phyloP scores from a whole-genome alignment of 2,113 vertebrate species.

The Ascaphus truei region DNA sequence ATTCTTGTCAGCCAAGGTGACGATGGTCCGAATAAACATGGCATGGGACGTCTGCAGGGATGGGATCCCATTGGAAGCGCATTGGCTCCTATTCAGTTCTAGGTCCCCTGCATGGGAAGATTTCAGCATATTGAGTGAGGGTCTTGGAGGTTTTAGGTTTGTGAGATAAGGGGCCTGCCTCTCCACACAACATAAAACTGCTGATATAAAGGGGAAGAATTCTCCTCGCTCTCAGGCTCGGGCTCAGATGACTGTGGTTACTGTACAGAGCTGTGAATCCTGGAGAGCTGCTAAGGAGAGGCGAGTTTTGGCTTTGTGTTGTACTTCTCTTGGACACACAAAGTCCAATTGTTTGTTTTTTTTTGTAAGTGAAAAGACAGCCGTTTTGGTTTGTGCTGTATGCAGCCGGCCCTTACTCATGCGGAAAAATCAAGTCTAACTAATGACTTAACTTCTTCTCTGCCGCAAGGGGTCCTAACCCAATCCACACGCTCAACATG shows the following conservation, averaged over 20 bases:
- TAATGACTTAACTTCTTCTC: neutral
- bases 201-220: neutral
- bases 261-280: constrained; percentile 19
- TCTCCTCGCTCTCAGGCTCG: neutral
- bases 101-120: too few species aligned
- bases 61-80: too few species aligned
- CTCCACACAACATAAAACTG: neutral
- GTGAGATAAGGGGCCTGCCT: neutral
- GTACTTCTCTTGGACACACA: neutral
- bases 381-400: constrained; percentile 17
- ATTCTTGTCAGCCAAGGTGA: too few species aligned
- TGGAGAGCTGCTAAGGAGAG: neutral
- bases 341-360: neutral
- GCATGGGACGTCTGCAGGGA: too few species aligned
- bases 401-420: neutral
- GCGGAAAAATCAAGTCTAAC: neutral
- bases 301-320: neutral
- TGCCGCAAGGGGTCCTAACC: neutral
- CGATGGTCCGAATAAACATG: too few species aligned
- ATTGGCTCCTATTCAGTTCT: too few species aligned
- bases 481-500: too few species aligned
- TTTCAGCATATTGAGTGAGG: too few species aligned
- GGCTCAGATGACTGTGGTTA: neutral
- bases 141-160: neutral
- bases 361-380: constrained; percentile 19